Base-by-base conservation (phyloP, 2,113 vertebrate species). In the Conger conger region DNA sequence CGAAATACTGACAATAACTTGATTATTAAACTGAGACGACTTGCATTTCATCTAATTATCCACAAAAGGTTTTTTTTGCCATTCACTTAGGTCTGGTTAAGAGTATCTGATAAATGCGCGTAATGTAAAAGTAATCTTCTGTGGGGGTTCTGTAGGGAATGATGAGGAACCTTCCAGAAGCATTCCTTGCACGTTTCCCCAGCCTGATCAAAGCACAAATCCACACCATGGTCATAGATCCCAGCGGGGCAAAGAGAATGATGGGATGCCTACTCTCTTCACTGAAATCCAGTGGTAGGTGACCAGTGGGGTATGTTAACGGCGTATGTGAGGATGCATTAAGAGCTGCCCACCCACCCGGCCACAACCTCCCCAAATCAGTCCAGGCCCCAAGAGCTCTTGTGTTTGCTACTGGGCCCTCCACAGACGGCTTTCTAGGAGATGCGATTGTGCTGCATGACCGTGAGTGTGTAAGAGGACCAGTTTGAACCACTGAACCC, bases 201-300 rank as follows among this genome's bases (percentile, higher is more conserved):
- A 98, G 97, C 20, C 89, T 99, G 89, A 94, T 99, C 88, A 96
- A 96, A 53, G 90, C 98, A 86, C 97, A 98, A 91, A 95, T 99
- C 89, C 96, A 98, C 87, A 96, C 97, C 87, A 95, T 96, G 88
- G 97, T 99, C 89, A 96, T 95, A 6, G 98, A 99, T 90, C 96
- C 97, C 33, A 96, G 95, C 7, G 96, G 97, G 80, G 97, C 96
- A 83, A 98, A 96, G 93, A 96, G 96, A 54, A 98, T 99, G 97
- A 96, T 99, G 93, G 94, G 94, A 83, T 97, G 94, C 50, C 93
- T 99, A 50, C 93, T 99, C 54, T 97, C 97, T 54, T 96, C 96
- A 87, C 91, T 99, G 88, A 97, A 96, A 90, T 96, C 95, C 91
- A 96, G 95, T 82, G 98, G 98, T 99, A 92, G 93, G 96, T 91